A percentile compares a stretch with the other conserved stretches of the same genome.
Conservation (phyloP, 2,888 invertebrate genomes). For the Phengaris alcon region DNA sequence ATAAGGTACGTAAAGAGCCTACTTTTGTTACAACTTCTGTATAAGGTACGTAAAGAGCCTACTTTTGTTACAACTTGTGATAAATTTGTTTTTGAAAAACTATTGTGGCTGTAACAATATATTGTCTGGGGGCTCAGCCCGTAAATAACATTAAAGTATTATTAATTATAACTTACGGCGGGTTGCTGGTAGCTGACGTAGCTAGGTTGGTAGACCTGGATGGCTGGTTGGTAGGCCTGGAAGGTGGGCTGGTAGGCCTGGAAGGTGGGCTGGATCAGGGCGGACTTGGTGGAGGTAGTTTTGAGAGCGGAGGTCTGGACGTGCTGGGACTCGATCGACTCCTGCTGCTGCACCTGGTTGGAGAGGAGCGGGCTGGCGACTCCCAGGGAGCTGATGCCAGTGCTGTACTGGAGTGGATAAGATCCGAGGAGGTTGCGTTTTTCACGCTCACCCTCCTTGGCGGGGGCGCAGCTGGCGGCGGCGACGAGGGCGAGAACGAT, state of each 20-base stretch:
- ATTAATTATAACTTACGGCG: background rate
- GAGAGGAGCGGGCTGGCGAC: conserved; percentile 31
- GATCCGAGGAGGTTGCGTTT: conserved; percentile 39
- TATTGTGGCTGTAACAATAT: no score
- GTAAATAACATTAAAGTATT: background rate
- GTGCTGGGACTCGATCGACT: conserved; percentile 37
- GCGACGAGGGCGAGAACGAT: conserved; percentile 39
- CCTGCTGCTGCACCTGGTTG: conserved; percentile 35
- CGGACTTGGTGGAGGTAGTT: conserved; percentile 34
- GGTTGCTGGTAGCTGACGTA: conserved; percentile 13
- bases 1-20: background rate
- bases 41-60: background rate
- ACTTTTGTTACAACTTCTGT: background rate
- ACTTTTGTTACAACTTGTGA: background rate
- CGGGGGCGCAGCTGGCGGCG: conserved; percentile 34
- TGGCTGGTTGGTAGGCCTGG: conserved; percentile 31
- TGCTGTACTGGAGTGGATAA: background rate
- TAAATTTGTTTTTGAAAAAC: no score
- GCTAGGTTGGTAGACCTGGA: conserved; percentile 13
- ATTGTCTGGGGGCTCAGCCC: background rate
- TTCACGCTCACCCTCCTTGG: conserved; percentile 33
- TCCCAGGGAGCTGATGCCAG: background rate
- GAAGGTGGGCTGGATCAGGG: conserved; percentile 27
- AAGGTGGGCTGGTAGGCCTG: conserved; percentile 3
- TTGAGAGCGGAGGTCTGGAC: conserved; percentile 37